phyloP scores from a whole-genome alignment of 2,888 invertebrate genomes.

The Periphyllus acericola region DNA sequence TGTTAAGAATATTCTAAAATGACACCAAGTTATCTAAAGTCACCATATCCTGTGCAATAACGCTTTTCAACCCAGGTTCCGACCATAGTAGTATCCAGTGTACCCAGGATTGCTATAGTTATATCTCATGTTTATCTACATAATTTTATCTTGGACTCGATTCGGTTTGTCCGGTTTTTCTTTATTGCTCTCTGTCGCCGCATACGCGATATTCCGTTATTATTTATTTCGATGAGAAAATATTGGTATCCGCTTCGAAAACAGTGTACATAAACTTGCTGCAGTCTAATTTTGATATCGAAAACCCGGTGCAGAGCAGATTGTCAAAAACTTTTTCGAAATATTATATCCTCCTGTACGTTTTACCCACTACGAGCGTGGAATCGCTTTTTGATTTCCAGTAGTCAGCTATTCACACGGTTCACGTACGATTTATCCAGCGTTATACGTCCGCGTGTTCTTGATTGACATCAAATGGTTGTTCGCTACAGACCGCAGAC shows the following conservation, averaged over 20 bases:
- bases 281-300: neutral
- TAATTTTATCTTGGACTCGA: neutral
- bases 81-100: neutral
- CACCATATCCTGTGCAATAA: neutral
- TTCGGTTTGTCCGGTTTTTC: neutral
- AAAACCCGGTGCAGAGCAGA: neutral
- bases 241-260: neutral
- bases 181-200: neutral
- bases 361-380: neutral
- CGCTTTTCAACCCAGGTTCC: neutral
- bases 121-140: neutral
- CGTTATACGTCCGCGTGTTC: neutral
- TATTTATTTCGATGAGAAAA: no score
- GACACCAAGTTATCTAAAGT: neutral
- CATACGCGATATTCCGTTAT: no score
- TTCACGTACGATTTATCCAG: neutral
- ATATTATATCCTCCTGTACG: neutral
- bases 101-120: no score
- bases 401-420: neutral
- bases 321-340: neutral
- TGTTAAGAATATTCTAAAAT: neutral
- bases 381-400: neutral
- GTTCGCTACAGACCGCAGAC: neutral
- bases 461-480: neutral
- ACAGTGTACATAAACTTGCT: neutral